Evolutionary conservation across 2,797 vertebrate species (phyloP), one percentile per base, ranked within the genome.

Genomic region (Hemibagrus guttatus): DNA sequence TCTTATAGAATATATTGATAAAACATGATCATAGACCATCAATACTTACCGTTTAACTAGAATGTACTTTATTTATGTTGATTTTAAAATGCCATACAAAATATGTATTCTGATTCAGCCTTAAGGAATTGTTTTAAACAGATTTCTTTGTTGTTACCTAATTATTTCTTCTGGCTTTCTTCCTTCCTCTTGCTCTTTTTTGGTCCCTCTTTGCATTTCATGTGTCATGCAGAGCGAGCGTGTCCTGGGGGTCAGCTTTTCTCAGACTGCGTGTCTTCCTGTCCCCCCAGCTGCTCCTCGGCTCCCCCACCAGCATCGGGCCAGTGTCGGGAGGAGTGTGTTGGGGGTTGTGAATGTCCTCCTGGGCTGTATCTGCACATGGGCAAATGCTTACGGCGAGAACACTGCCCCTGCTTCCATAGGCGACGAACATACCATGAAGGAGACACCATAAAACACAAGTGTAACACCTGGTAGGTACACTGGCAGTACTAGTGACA

Each of bases 391-490:
- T 90, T 98, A 21, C 92, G 93, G 0, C 92, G 90, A 0, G 92
- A 94, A 0, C 87, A 91, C 11, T 98, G 97, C 78, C 97, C 98
- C 17, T 98, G 98, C 88, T 96, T 95, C 91, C 95, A 97, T 89
- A 95, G 95, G 1, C 94, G 93, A 72, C 96, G 61, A 75, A 93
- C 91, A 81, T 97, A 96, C 17, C 87, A 81, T 42, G 92, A 97
- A 0, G 97, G 96, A 0, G 95, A 96, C 86, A 91, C 83, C 0
- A 95, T 97, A 87, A 93, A 90, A 82, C 97, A 97, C 93, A 93
- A 87, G 64, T 98, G 97, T 92, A 98, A 98, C 93, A 95, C 31
- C 1, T 98, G 97, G 97, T 98, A 89, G 92, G 95, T 14, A 4
- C 23, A 49, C n/a, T 13, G 42, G 21, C 21, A 61, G 21, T 12